Percentiles rank a stretch among this genome's conserved stretches.
phyloP scores from a whole-genome alignment of 1,140 invertebrate genomes.

The Varroa destructor region DNA sequence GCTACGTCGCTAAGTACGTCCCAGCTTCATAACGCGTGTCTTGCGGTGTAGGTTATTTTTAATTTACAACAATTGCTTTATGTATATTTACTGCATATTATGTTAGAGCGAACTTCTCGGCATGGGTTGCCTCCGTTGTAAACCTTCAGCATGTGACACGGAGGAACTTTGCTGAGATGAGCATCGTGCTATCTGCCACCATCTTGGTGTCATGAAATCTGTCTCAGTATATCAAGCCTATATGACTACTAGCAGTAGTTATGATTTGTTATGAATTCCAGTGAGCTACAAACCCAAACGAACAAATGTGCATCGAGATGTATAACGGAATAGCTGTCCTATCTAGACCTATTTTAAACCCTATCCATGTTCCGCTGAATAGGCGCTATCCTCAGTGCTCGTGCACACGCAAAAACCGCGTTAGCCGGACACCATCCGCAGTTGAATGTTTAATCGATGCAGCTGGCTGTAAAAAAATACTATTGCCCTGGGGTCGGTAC shows the following conservation, averaged over 20 bases:
- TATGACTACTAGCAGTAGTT: too few relatives aligned
- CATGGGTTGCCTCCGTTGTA: too few relatives aligned
- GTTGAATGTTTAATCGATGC: not conserved
- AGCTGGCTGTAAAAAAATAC: not conserved
- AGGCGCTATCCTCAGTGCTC: not conserved
- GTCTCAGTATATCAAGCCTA: too few relatives aligned
- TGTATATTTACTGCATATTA: too few relatives aligned
- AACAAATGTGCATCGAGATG: conserved; percentile 10
- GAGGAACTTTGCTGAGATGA: too few relatives aligned
- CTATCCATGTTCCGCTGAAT: not conserved
- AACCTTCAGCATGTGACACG: too few relatives aligned
- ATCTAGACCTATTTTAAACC: not conserved
- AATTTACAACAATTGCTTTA: too few relatives aligned
- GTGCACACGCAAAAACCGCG: not conserved
- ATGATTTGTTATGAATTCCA: not conserved
- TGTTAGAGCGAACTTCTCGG: too few relatives aligned
- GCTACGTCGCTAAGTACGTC: conserved; percentile 10
- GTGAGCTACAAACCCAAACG: not conserved
- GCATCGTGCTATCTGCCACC: too few relatives aligned
- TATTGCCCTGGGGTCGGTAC: not conserved
- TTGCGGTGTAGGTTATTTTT: not conserved
- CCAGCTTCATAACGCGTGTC: conserved; percentile 11
- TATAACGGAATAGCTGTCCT: not conserved
- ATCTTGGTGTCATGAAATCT: too few relatives aligned
- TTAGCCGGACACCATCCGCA: not conserved